Evolutionary conservation across 2,113 vertebrate genomes (phyloP).

Genomic region (Brachyistius frenatus): DNA sequence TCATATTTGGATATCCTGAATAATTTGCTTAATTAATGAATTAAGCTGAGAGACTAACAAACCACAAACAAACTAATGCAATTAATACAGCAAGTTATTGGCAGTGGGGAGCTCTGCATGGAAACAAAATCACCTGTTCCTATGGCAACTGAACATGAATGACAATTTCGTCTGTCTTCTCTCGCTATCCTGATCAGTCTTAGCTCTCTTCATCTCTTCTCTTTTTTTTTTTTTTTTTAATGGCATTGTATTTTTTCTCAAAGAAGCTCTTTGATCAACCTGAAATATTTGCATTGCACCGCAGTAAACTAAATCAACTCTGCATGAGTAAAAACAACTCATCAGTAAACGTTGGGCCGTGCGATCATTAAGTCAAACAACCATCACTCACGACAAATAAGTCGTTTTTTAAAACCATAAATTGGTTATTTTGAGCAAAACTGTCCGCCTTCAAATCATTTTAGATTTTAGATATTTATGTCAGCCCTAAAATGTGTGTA

Average conservation of each 20-base stretch:
- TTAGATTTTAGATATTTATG: neutral
- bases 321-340: neutral
- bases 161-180: slow-evolving; percentile 15
- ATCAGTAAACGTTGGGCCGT: slow-evolving; percentile 8
- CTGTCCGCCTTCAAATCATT: neutral
- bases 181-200: neutral
- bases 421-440: slow-evolving; percentile 26
- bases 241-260: neutral
- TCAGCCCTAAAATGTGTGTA: neutral
- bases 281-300: slow-evolving; percentile 15
- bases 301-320: neutral
- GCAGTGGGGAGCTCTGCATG: neutral
- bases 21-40: slow-evolving; percentile 41
- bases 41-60: slow-evolving; percentile 18
- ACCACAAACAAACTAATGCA: slow-evolving; percentile 25
- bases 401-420: slow-evolving; percentile 2
- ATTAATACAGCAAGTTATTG: neutral
- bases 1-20: slow-evolving; percentile 13
- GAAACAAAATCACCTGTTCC: slow-evolving; percentile 23
- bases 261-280: slow-evolving; percentile 10
- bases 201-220: slow-evolving; percentile 27
- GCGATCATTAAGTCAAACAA: slow-evolving; percentile 4
- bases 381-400: neutral
- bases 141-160: slow-evolving; percentile 39
- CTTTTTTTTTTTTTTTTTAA: neutral